These are phyloP conservation scores for Drosophila neonasuta DNA, from an alignment of 2,888 invertebrate genomes.

Conservation along the genomic window DNA sequence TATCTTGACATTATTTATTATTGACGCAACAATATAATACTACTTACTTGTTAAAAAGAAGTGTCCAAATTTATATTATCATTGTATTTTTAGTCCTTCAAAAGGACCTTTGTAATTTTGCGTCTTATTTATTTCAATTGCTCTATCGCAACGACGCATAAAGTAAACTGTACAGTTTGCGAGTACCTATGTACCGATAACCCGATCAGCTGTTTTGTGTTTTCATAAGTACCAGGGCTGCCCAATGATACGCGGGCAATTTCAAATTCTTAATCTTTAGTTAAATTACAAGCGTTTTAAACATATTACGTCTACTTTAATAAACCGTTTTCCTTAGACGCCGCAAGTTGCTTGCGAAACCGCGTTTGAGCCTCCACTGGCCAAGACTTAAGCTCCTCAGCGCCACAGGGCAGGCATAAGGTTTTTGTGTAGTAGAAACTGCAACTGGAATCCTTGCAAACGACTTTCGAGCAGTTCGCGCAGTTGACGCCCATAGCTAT, in stretches of 20 bases:
- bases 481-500: slow-evolving; percentile 89
- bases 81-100: too few relatives aligned
- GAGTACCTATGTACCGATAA: not conserved
- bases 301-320: not conserved
- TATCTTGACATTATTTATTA: too few relatives aligned
- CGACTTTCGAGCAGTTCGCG: slow-evolving; percentile 85
- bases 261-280: not conserved
- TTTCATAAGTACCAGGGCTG: not conserved
- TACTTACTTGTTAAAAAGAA: too few relatives aligned
- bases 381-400: slow-evolving; percentile 84
- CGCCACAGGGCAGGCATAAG: slow-evolving; percentile 89
- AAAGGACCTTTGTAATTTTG: too few relatives aligned
- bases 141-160: too few relatives aligned
- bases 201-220: not conserved
- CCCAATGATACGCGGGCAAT: not conserved
- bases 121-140: too few relatives aligned
- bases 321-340: slow-evolving; percentile 5
- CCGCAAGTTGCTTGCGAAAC: slow-evolving; percentile 82
- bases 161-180: not conserved
- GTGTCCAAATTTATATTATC: too few relatives aligned
- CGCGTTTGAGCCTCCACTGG: slow-evolving; percentile 87
- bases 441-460: slow-evolving; percentile 89
- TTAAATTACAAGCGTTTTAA: not conserved
- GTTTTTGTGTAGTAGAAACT: slow-evolving; percentile 90
- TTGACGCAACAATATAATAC: too few relatives aligned